Conservation (phyloP, 2,113 vertebrate genomes). For the Rafetus swinhoei region DNA sequence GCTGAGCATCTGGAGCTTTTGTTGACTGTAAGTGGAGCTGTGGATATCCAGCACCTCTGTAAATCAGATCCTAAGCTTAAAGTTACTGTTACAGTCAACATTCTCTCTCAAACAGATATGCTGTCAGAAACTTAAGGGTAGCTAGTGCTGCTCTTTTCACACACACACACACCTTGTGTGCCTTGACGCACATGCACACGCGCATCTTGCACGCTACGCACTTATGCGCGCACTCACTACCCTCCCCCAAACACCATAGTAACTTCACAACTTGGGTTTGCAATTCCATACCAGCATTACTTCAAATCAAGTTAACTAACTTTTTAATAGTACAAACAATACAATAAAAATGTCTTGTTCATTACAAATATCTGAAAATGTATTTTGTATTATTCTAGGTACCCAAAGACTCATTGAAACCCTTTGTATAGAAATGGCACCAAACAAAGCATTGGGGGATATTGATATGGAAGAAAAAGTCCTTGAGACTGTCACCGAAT, state of each 20-base stretch:
- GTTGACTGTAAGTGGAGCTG: neutral
- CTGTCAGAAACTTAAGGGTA: neutral
- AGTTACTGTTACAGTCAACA: neutral
- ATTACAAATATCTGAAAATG: neutral
- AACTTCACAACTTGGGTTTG: neutral
- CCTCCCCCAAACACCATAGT: no score
- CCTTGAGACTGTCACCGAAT: neutral
- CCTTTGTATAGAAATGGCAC: neutral
- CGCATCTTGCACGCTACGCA: no score
- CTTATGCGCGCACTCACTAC: no score
- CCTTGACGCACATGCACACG: no score
- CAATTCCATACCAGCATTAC: neutral
- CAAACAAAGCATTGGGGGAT: neutral
- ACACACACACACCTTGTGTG: no score
- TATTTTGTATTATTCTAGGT: neutral
- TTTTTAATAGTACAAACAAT: neutral
- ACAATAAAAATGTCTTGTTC: neutral
- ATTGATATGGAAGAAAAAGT: neutral
- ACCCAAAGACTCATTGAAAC: neutral
- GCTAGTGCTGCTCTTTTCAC: neutral
- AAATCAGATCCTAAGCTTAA: neutral
- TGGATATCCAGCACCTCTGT: neutral
- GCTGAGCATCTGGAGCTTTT: neutral
- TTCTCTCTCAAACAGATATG: neutral
- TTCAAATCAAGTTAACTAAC: neutral